Conservation (phyloP, 2,797 vertebrate genomes). For the Eurystomus glaucurus region DNA sequence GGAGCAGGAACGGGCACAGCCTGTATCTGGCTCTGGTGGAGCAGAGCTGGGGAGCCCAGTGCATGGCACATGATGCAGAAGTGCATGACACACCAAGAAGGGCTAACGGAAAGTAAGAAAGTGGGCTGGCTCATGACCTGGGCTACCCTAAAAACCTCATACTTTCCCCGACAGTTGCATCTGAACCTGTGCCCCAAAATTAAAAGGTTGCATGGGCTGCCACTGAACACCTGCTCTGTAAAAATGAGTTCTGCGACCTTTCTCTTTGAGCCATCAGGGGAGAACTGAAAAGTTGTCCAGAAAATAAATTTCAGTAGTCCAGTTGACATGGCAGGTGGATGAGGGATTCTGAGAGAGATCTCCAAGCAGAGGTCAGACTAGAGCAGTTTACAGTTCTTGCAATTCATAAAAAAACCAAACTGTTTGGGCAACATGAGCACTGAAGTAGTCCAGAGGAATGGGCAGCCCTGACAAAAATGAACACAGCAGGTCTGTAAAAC, state of each 20-base stretch:
- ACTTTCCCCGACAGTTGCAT: not conserved
- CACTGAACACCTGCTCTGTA: not conserved
- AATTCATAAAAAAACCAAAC: not conserved
- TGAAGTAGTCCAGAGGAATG: not conserved
- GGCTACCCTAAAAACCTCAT: not conserved
- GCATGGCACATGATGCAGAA: not conserved
- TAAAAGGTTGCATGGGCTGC: not conserved
- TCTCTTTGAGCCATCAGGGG: too few relatives aligned
- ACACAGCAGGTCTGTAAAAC: not conserved
- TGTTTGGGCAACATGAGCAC: not conserved
- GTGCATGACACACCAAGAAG: not conserved
- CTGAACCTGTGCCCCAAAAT: not conserved
- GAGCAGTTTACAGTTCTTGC: not conserved
- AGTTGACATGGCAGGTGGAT: not conserved
- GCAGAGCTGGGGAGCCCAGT: not conserved
- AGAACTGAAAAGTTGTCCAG: not conserved
- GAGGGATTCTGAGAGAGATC: not conserved
- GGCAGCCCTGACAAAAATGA: not conserved
- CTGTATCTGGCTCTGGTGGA: not conserved
- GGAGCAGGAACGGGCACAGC: not conserved
- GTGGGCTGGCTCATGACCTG: not conserved
- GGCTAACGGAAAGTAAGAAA: not conserved
- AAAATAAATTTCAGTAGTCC: not conserved
- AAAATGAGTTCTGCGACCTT: not conserved
- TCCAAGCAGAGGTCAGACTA: not conserved